Percentiles rank a stretch among this genome's conserved stretches.
Conservation (phyloP, 2,113 vertebrate genomes). For the Ondatra zibethicus region DNA sequence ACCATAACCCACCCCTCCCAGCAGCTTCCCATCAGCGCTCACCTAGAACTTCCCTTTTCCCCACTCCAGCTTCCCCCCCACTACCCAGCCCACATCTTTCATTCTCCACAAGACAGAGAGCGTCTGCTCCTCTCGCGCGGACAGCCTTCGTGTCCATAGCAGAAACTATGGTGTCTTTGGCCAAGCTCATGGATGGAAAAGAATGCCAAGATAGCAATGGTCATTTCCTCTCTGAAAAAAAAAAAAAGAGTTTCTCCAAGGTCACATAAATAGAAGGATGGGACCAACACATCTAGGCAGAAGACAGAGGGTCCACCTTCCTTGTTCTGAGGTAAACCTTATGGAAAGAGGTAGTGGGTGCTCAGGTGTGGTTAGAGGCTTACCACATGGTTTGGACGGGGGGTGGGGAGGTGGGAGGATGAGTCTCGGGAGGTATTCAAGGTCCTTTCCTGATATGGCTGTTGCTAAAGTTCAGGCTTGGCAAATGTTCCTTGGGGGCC, state of each 20-base stretch:
- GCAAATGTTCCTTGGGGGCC: not conserved
- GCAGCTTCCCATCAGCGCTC: not conserved
- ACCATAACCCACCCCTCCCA: not conserved
- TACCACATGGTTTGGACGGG: not conserved
- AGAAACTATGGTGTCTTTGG: not conserved
- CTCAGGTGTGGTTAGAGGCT: not conserved
- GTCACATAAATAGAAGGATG: too few relatives aligned
- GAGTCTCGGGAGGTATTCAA: not conserved
- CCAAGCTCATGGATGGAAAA: not conserved
- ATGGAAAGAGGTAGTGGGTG: not conserved
- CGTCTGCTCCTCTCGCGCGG: not conserved
- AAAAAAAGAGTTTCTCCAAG: not conserved
- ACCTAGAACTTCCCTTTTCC: not conserved
- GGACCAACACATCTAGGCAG: too few relatives aligned
- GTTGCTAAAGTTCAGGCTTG: not conserved
- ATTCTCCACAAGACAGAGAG: too few relatives aligned
- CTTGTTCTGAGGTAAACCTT: not conserved
- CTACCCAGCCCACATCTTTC: not conserved
- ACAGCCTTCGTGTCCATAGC: not conserved
- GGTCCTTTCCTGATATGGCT: too few relatives aligned
- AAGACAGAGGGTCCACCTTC: not conserved
- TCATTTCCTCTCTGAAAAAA: not conserved
- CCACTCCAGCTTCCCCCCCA: rapidly evolving
- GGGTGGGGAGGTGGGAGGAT: too few relatives aligned
- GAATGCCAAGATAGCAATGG: not conserved